Percentiles rank a stretch among this genome's conserved stretches.
Conservation (phyloP, 2,113 vertebrate genomes). For the Bos indicus region DNA sequence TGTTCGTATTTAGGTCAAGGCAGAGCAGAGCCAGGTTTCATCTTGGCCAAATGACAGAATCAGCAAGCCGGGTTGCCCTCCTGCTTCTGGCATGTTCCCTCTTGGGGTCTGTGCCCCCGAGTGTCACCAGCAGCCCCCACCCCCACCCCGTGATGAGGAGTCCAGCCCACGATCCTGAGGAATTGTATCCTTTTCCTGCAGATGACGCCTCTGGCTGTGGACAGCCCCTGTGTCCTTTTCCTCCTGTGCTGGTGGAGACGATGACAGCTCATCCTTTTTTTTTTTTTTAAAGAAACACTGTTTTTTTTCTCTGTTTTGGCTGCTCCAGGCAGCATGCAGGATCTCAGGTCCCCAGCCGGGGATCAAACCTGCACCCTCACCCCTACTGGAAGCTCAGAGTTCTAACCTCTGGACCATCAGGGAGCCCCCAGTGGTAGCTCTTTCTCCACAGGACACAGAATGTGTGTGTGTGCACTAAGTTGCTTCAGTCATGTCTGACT, state of each 20-base stretch:
- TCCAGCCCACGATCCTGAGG: neutral
- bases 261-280: neutral
- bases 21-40: neutral
- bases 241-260: neutral
- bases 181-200: accelerated
- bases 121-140: neutral
- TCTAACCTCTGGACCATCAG: neutral
- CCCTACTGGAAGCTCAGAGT: neutral
- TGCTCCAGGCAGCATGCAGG: neutral
- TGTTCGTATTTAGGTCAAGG: neutral
- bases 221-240: neutral
- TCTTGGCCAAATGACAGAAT: too few species aligned
- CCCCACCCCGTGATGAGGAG: neutral
- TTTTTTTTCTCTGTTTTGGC: neutral
- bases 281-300: neutral
- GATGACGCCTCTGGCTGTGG: neutral
- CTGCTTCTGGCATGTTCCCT: neutral
- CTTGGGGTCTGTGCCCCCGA: neutral
- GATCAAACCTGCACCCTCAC: neutral
- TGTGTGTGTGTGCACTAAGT: accelerated
- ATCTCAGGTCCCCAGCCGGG: neutral
- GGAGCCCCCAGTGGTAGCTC: neutral
- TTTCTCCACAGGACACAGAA: accelerated
- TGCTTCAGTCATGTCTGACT: neutral
- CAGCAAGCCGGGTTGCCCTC: accelerated